These are phyloP conservation scores for Diarsia rubi DNA, from an alignment of 2,888 invertebrate species.

Conservation along the genomic window DNA sequence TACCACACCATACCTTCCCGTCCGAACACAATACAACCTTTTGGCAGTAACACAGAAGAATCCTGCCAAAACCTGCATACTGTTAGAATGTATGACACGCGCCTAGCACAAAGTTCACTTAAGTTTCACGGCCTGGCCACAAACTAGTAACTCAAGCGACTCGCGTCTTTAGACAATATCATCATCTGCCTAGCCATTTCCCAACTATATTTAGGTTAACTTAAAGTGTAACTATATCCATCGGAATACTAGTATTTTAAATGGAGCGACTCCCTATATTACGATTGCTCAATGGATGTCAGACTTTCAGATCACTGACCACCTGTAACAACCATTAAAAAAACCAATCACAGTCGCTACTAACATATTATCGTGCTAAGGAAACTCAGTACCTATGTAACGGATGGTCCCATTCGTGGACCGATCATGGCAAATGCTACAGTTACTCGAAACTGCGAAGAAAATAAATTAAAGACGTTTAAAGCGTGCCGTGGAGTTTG, in stretches of 20 bases:
- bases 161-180: neutral
- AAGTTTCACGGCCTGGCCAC: slow-evolving; percentile 36
- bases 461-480: neutral
- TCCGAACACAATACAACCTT: slow-evolving; percentile 48
- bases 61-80: slow-evolving; percentile 63
- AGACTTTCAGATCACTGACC: neutral
- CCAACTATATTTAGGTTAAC: neutral
- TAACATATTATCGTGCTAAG: neutral
- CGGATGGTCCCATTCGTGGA: neutral
- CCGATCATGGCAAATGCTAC: neutral
- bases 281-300: neutral
- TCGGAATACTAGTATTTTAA: neutral
- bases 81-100: slow-evolving; percentile 57
- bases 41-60: slow-evolving; percentile 63
- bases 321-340: neutral
- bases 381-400: too few species aligned
- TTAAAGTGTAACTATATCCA: neutral
- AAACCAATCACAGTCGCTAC: neutral
- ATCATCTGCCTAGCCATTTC: neutral
- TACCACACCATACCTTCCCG: slow-evolving; percentile 52
- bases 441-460: neutral
- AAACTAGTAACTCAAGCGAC: neutral
- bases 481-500: too few species aligned
- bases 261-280: neutral
- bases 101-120: slow-evolving; percentile 51